Conservation (phyloP, 2,888 invertebrate genomes). For the Chironomus tentans region DNA sequence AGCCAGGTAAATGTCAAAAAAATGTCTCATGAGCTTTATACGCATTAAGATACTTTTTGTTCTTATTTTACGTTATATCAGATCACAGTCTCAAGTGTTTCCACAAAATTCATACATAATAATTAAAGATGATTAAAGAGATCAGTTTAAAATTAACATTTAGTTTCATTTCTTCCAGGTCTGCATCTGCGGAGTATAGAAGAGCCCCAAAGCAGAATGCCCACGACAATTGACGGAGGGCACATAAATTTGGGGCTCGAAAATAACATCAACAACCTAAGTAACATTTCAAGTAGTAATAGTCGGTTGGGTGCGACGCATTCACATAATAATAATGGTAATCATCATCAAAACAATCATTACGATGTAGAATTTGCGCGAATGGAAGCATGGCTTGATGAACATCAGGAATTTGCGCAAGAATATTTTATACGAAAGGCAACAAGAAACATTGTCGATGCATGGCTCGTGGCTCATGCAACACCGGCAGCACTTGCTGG, state of each 20-base stretch:
- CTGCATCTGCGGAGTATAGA: slow-evolving; percentile 78
- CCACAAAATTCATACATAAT: not conserved
- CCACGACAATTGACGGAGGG: slow-evolving; percentile 51
- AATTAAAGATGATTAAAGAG: not conserved
- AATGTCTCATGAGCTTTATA: too few relatives aligned
- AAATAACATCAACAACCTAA: slow-evolving; percentile 36
- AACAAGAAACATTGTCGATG: slow-evolving; percentile 83
- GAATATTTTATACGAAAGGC: slow-evolving; percentile 91
- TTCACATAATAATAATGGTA: slow-evolving; percentile 37
- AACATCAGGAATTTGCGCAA: slow-evolving; percentile 90
- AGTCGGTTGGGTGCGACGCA: slow-evolving; percentile 43
- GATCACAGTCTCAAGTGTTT: not conserved
- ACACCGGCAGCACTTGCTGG: slow-evolving; percentile 52
- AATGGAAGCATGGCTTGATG: slow-evolving; percentile 93
- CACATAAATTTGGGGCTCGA: slow-evolving; percentile 56
- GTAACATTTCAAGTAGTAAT: slow-evolving; percentile 33
- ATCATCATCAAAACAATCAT: slow-evolving; percentile 43
- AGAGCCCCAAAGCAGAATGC: slow-evolving; percentile 59
- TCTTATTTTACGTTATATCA: not conserved
- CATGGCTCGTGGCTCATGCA: slow-evolving; percentile 85
- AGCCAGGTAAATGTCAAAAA: slow-evolving; percentile 33
- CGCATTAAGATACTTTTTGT: not conserved
- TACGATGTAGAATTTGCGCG: slow-evolving; percentile 82
- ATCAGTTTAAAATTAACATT: slow-evolving; percentile 8
- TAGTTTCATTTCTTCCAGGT: slow-evolving; percentile 53